phyloP scores from a whole-genome alignment of 2,113 vertebrate species.

The Marcusenius ussheri region DNA sequence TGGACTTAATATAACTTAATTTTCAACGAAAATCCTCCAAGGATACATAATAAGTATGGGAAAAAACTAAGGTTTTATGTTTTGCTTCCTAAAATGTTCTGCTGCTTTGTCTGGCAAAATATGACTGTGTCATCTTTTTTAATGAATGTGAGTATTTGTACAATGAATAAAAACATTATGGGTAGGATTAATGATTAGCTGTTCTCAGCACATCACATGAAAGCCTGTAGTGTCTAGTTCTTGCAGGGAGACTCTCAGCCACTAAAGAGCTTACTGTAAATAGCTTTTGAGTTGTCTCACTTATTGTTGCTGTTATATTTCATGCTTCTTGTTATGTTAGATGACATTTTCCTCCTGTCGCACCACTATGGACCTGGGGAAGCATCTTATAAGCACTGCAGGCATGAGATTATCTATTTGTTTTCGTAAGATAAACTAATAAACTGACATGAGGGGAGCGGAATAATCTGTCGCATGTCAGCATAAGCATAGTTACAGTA shows the following conservation, averaged over 20 bases:
- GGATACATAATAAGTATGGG: background rate
- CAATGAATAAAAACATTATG: background rate
- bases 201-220: background rate
- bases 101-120: background rate
- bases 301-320: background rate
- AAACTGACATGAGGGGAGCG: background rate
- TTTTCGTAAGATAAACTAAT: background rate
- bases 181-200: background rate
- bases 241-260: background rate
- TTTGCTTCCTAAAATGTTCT: background rate
- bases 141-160: background rate
- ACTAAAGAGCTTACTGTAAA: conserved; percentile 1
- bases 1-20: background rate
- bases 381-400: background rate
- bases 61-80: background rate
- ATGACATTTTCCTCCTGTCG: background rate
- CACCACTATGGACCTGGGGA: background rate
- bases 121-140: background rate
- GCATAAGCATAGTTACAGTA: background rate
- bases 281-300: background rate
- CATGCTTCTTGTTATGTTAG: background rate
- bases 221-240: background rate
- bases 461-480: background rate
- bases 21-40: background rate
- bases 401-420: background rate